A percentile compares a stretch with the other conserved stretches of the same genome.
phyloP scores from a whole-genome alignment of 2,888 invertebrate species.

The Scaptodrosophila latifasciaeformis region DNA sequence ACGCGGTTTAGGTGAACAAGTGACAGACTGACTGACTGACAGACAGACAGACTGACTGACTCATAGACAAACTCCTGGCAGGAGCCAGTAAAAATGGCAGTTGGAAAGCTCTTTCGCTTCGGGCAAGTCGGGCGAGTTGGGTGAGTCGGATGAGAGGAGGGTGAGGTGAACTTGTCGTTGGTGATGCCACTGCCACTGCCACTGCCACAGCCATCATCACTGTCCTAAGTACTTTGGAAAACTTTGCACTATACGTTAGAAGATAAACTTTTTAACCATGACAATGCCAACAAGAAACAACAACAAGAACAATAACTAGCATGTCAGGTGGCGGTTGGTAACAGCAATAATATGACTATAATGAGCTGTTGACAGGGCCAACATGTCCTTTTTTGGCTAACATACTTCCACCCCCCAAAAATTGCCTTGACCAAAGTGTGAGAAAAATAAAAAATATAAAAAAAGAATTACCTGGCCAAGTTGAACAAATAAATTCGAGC shows the following conservation, averaged over 20 bases:
- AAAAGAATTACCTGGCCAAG: slow-evolving; percentile 57
- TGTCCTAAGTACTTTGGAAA: slow-evolving; percentile 50
- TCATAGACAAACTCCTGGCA: background rate
- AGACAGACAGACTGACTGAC: background rate
- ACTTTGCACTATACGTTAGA: slow-evolving; percentile 46
- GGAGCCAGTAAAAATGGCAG: background rate
- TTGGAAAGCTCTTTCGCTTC: no score
- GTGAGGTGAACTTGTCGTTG: background rate
- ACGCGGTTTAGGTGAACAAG: slow-evolving; percentile 52
- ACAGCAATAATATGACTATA: slow-evolving; percentile 56
- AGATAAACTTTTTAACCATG: slow-evolving; percentile 48
- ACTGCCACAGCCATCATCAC: slow-evolving; percentile 10
- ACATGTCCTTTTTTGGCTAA: no score
- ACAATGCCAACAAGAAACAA: slow-evolving; percentile 6
- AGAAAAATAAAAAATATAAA: slow-evolving; percentile 43
- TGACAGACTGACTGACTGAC: slow-evolving; percentile 50
- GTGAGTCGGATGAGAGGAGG: no score
- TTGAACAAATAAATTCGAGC: slow-evolving; percentile 52
- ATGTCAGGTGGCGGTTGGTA: slow-evolving; percentile 5
- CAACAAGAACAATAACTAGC: background rate
- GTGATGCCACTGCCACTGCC: no score
- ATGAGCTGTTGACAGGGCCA: slow-evolving; percentile 54
- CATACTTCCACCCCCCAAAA: no score
- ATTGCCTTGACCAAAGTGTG: no score
- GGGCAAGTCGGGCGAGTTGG: no score